A percentile compares a stretch with the other conserved stretches of the same genome.
Evolutionary conservation across 2,888 invertebrate genomes (phyloP).

Genomic region (Cryptus viduatorius): DNA sequence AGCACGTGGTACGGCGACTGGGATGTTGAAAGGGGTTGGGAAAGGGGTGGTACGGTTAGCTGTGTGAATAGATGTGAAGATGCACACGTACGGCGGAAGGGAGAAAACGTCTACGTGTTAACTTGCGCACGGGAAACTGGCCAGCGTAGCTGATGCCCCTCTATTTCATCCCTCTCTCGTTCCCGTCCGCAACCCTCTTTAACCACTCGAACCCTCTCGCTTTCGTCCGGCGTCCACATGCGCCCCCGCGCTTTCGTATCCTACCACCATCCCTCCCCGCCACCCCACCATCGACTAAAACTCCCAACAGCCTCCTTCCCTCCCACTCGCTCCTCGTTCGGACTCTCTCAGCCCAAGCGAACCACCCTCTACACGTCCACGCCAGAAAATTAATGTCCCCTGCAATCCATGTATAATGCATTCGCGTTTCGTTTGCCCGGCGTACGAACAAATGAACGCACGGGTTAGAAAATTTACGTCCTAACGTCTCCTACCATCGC

Average conservation of each 20-base stretch:
- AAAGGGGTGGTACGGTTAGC: slow-evolving; percentile 72
- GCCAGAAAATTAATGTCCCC: slow-evolving; percentile 85
- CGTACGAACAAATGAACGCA: slow-evolving; percentile 83
- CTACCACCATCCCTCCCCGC: neutral
- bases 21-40: slow-evolving; percentile 22
- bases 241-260: slow-evolving; percentile 24
- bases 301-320: slow-evolving; percentile 42
- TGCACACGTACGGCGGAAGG: slow-evolving; percentile 9
- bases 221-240: slow-evolving; percentile 49
- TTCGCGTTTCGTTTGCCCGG: slow-evolving; percentile 82
- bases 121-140: slow-evolving; percentile 68
- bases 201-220: slow-evolving; percentile 65
- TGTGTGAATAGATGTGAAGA: slow-evolving; percentile 41
- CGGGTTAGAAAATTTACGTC: slow-evolving; percentile 84
- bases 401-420: slow-evolving; percentile 85
- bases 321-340: slow-evolving; percentile 47
- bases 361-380: slow-evolving; percentile 82
- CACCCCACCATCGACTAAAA: slow-evolving; percentile 1
- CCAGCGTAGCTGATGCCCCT: slow-evolving; percentile 36
- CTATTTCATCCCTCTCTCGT: slow-evolving; percentile 49
- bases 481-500: slow-evolving; percentile 70
- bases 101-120: slow-evolving; percentile 52
- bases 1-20: slow-evolving; percentile 71
- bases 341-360: slow-evolving; percentile 56
- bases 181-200: slow-evolving; percentile 58